Percentiles rank a stretch among this genome's conserved stretches.
These are phyloP conservation scores for Chrysolina americana DNA, from an alignment of 2,888 invertebrate genomes.

Conservation along the genomic window DNA sequence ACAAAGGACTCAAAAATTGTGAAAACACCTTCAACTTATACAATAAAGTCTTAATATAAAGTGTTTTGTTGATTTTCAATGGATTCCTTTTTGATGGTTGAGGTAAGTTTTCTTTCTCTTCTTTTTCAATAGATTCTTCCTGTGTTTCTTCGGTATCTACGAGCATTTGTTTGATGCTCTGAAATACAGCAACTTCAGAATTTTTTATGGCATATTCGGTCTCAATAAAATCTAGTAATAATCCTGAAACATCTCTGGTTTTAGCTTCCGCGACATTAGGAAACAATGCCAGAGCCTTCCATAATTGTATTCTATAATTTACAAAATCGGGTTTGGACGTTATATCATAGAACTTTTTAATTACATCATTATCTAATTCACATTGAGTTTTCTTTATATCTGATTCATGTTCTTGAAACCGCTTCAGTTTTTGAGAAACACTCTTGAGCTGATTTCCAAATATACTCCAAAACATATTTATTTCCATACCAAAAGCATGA, in stretches of 20 bases:
- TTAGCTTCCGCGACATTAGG: conserved; percentile 83
- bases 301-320: conserved; percentile 85
- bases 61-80: conserved; percentile 3
- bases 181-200: conserved; percentile 72
- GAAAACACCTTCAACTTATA: conserved; percentile 83
- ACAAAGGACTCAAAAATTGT: conserved; percentile 85
- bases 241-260: conserved; percentile 83
- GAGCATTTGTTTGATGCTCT: conserved; percentile 71
- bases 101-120: conserved; percentile 61
- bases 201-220: conserved; percentile 75
- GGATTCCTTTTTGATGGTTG: neutral
- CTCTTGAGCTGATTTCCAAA: conserved; percentile 76
- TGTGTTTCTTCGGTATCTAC: conserved; percentile 57
- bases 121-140: conserved; percentile 63
- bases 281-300: conserved; percentile 84
- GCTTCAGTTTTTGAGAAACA: conserved; percentile 71
- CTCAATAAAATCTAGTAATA: conserved; percentile 82
- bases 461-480: conserved; percentile 81
- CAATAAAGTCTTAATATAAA: conserved; percentile 68
- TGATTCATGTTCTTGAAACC: conserved; percentile 48
- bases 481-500: conserved; percentile 77
- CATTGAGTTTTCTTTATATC: conserved; percentile 48
- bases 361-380: conserved; percentile 60
- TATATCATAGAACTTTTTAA: conserved; percentile 61
- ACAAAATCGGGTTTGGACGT: conserved; percentile 78